Evolutionary conservation across 2,113 vertebrate species (phyloP).

Genomic region (Nicator chloris): DNA sequence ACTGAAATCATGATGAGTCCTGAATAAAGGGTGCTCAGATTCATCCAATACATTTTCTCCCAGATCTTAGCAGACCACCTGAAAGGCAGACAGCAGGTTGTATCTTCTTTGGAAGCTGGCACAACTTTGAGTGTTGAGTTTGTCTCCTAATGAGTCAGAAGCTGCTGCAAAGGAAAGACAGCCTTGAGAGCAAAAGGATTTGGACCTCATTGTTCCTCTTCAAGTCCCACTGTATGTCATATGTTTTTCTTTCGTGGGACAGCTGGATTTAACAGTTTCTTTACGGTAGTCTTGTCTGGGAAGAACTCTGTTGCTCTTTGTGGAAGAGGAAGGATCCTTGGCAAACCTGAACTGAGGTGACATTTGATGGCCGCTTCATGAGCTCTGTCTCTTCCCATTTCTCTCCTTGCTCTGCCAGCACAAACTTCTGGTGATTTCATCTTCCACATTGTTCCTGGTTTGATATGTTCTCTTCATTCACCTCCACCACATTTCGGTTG

Average conservation of each 20-base stretch:
- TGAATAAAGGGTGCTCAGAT: background rate
- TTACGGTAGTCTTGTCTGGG: background rate
- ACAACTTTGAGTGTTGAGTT: background rate
- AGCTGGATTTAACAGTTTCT: background rate
- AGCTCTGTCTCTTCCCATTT: background rate
- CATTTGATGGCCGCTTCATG: background rate
- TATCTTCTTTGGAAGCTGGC: background rate
- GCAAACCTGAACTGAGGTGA: background rate
- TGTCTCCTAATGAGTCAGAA: background rate
- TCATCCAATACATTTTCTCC: background rate
- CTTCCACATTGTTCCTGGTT: background rate
- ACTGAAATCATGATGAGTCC: background rate
- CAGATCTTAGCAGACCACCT: background rate
- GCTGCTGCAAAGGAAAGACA: background rate
- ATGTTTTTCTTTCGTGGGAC: background rate
- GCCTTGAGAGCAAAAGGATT: background rate
- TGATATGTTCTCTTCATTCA: background rate
- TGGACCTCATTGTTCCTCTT: background rate
- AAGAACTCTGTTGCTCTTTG: background rate
- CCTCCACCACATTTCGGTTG: background rate
- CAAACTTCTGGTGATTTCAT: background rate
- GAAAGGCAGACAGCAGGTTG: background rate
- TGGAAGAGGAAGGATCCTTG: background rate
- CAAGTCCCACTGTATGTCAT: background rate
- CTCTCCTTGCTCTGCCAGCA: background rate